Conservation (phyloP, 2,888 invertebrate species). For the Polymixis lichenea region DNA sequence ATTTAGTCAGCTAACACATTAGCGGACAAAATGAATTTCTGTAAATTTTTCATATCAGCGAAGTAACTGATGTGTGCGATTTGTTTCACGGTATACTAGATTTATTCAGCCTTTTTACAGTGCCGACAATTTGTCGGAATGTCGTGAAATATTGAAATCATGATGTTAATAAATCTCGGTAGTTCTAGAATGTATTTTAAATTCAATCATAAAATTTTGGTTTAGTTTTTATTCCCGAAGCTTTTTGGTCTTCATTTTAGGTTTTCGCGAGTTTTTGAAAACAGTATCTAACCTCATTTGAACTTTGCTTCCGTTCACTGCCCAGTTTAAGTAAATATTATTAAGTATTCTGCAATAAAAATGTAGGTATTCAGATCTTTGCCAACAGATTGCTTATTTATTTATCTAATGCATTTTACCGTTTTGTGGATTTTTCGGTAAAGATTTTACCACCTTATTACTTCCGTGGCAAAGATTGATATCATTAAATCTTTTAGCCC, state of each 20-base stretch:
- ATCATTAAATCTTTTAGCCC: neutral
- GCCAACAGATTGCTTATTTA: conserved; percentile 23
- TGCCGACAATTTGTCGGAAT: conserved; percentile 21
- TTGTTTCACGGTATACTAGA: conserved; percentile 23
- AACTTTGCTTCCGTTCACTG: conserved; percentile 10
- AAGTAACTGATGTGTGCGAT: conserved; percentile 38
- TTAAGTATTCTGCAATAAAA: conserved; percentile 26
- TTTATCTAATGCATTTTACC: conserved; percentile 9
- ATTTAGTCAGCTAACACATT: conserved; percentile 7
- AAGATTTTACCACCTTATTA: neutral
- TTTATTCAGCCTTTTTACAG: conserved; percentile 21
- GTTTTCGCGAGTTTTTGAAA: neutral
- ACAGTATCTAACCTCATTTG: neutral
- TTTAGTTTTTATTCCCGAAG: neutral
- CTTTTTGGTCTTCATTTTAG: neutral
- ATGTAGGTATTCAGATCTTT: conserved; percentile 12
- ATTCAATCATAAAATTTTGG: neutral
- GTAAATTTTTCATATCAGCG: conserved; percentile 26
- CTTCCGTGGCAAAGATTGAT: neutral
- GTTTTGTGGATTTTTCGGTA: neutral
- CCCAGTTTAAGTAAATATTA: conserved; percentile 27
- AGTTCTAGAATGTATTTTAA: neutral
- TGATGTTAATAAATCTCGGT: neutral
- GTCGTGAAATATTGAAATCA: conserved; percentile 7
- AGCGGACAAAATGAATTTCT: conserved; percentile 20